Evolutionary conservation across 1,140 invertebrate genomes (phyloP).

Genomic region (Gryon sp.): DNA sequence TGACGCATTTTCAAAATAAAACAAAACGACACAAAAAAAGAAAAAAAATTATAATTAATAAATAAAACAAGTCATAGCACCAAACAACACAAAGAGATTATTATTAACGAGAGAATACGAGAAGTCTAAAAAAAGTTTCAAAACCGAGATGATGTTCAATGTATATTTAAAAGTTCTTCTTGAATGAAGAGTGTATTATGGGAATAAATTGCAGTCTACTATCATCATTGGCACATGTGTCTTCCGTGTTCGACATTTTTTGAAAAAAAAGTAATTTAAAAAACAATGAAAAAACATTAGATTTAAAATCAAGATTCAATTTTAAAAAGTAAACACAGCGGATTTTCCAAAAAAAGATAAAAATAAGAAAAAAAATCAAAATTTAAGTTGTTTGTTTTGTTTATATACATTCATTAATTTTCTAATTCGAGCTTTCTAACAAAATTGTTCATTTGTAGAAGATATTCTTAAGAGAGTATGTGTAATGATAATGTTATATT

Average conservation of each 20-base stretch:
- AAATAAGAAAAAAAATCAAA: no score
- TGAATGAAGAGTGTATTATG: constrained; percentile 68
- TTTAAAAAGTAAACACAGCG: no score
- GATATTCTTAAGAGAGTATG: constrained; percentile 48
- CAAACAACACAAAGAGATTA: constrained; percentile 70
- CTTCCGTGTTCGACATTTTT: constrained; percentile 58
- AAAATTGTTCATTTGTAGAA: constrained; percentile 44
- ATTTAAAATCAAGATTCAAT: no score
- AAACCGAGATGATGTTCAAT: constrained; percentile 73
- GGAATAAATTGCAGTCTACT: constrained; percentile 65
- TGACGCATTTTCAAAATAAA: constrained; percentile 66
- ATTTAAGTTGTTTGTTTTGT: neutral
- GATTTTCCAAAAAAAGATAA: constrained; percentile 28
- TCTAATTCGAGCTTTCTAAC: constrained; percentile 39
- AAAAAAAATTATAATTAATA: constrained; percentile 69
- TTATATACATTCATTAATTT: constrained; percentile 48
- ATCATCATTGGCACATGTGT: constrained; percentile 52
- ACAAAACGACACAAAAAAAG: constrained; percentile 71
- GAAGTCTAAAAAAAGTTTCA: constrained; percentile 64
- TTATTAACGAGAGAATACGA: constrained; percentile 65
- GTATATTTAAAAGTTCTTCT: constrained; percentile 70
- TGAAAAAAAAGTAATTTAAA: constrained; percentile 33
- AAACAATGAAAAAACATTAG: no score
- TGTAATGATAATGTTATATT: constrained; percentile 54
- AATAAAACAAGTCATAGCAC: constrained; percentile 72